These are phyloP conservation scores for Tryphoninae sp. DNA, from an alignment of 2,888 invertebrate genomes.

Conservation along the genomic window DNA sequence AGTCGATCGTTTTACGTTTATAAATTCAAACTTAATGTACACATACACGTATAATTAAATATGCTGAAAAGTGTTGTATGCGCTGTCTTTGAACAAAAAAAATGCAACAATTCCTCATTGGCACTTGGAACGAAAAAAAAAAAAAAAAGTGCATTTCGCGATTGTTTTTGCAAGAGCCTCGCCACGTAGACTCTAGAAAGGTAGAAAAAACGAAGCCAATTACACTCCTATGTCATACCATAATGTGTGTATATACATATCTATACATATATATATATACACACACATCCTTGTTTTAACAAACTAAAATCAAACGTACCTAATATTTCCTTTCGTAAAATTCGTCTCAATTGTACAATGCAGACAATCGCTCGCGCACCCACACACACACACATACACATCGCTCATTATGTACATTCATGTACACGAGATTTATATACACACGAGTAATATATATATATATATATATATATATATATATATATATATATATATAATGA, in stretches of 20 bases:
- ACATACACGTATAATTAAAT: background rate
- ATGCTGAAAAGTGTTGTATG: background rate
- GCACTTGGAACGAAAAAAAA: conserved; percentile 30
- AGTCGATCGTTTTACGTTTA: conserved; percentile 3
- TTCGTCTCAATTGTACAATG: conserved; percentile 64
- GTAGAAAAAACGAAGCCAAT: conserved; percentile 74
- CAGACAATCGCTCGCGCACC: conserved; percentile 72
- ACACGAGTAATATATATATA: conserved; percentile 64
- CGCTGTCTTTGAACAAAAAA: conserved; percentile 18
- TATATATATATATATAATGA: conserved; percentile 63
- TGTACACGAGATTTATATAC: conserved; percentile 76
- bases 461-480: conserved; percentile 63
- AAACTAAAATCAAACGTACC: conserved; percentile 74
- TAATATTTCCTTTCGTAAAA: conserved; percentile 68
- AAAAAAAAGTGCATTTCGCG: conserved; percentile 38
- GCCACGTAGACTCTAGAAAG: conserved; percentile 73
- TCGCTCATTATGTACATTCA: conserved; percentile 72
- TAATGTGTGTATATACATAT: conserved; percentile 61
- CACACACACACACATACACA: conserved; percentile 62
- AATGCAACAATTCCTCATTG: conserved; percentile 52
- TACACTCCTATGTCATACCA: conserved; percentile 65
- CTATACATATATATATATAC: conserved; percentile 58
- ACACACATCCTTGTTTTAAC: conserved; percentile 75
- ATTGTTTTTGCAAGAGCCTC: conserved; percentile 74
- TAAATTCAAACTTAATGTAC: conserved; percentile 24